These are phyloP conservation scores for Chloroceryle aenea DNA, from an alignment of 2,113 vertebrate genomes.

Conservation along the genomic window DNA sequence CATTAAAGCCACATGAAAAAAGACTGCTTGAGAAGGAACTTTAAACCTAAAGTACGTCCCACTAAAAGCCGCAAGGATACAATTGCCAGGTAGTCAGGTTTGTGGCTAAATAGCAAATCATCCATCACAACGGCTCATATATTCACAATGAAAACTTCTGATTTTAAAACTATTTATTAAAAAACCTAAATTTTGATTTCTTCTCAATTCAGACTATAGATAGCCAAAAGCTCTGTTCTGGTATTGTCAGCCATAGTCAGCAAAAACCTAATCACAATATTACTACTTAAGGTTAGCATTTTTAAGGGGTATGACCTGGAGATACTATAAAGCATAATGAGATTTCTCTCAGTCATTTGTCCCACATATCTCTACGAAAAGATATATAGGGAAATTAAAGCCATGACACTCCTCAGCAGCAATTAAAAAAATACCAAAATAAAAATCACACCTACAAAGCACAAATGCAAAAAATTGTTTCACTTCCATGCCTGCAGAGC, in stretches of 20 bases:
- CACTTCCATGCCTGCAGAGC: background rate
- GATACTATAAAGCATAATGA: background rate
- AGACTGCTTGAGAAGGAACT: background rate
- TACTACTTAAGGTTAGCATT: background rate
- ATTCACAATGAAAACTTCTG: background rate
- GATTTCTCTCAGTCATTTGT: background rate
- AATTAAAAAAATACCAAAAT: background rate
- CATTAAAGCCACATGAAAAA: background rate
- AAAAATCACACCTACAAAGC: background rate
- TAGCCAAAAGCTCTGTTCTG: background rate
- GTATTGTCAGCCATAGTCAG: background rate
- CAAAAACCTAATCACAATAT: background rate
- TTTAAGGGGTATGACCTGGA: background rate
- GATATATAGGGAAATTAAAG: background rate
- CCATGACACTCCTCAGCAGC: background rate
- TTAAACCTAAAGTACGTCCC: background rate
- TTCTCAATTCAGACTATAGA: background rate
- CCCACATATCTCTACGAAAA: background rate
- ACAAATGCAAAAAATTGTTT: fast-evolving
- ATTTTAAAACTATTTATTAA: background rate
- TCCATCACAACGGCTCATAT: fast-evolving
- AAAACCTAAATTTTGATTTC: background rate
- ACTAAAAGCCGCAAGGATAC: background rate
- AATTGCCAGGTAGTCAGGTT: background rate
- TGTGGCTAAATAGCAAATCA: background rate